Conservation (phyloP, 2,888 invertebrate species). For the Diogma glabrata region DNA sequence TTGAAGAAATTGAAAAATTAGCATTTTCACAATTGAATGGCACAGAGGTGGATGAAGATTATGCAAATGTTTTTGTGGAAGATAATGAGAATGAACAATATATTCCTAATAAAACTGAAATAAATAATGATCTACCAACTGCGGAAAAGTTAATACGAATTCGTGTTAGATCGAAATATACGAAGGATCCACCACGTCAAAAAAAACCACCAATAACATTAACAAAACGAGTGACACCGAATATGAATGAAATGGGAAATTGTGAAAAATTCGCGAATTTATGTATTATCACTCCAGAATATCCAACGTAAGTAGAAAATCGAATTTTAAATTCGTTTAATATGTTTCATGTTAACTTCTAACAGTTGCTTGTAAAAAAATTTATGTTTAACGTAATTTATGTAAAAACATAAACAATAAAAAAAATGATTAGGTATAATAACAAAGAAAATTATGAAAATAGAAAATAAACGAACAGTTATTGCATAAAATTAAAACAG, state of each 20-base stretch:
- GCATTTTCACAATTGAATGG: conserved; percentile 33
- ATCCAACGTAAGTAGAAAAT: conserved; percentile 58
- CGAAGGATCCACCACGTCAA: conserved; percentile 33
- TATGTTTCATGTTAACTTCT: too few species aligned
- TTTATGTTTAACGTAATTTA: too few species aligned
- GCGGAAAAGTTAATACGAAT: conserved; percentile 32
- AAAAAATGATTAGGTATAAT: too few species aligned
- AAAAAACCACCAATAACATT: conserved; percentile 34
- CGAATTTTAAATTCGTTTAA: too few species aligned
- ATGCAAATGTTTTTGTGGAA: not conserved
- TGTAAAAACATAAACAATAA: too few species aligned
- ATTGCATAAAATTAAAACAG: too few species aligned
- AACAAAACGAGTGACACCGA: conserved; percentile 15
- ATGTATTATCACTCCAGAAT: conserved; percentile 60
- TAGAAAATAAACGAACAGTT: too few species aligned
- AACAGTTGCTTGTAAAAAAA: too few species aligned
- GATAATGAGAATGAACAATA: conserved; percentile 19
- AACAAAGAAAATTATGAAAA: too few species aligned
- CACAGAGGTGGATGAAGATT: conserved; percentile 18
- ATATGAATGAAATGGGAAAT: conserved; percentile 25
- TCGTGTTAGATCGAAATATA: conserved; percentile 20
- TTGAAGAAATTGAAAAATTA: conserved; percentile 26
- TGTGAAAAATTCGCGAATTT: conserved; percentile 42
- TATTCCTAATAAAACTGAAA: conserved; percentile 1
- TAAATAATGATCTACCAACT: conserved; percentile 26